Evolutionary conservation across 2,888 invertebrate genomes (phyloP).

Genomic region (Rotaria macrura): DNA sequence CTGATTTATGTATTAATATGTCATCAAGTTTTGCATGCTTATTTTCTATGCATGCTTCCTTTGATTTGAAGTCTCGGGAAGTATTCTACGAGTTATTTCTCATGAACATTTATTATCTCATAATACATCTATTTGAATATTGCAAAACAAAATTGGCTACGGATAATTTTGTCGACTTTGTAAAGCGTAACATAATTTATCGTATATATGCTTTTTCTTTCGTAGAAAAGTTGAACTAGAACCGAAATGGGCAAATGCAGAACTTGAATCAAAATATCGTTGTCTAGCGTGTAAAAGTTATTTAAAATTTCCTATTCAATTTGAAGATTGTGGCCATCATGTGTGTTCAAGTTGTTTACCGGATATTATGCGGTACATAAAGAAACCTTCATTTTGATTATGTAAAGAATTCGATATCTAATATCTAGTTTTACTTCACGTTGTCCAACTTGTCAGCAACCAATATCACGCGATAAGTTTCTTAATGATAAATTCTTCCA

Average conservation of each 20-base stretch:
- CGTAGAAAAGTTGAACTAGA: not conserved
- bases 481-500: slow-evolving; percentile 41
- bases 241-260: slow-evolving; percentile 28
- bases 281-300: slow-evolving; percentile 41
- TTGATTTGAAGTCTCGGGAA: too few species aligned
- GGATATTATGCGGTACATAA: slow-evolving; percentile 39
- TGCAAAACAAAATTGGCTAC: too few species aligned
- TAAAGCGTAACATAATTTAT: too few species aligned
- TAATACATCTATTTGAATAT: too few species aligned
- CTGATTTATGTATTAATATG: too few species aligned
- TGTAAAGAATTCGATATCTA: too few species aligned
- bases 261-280: slow-evolving; percentile 39
- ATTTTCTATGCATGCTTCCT: too few species aligned
- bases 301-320: slow-evolving; percentile 42
- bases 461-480: slow-evolving; percentile 37
- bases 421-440: slow-evolving; percentile 37
- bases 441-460: slow-evolving; percentile 39
- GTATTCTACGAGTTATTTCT: too few species aligned
- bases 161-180: too few species aligned
- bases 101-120: too few species aligned
- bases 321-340: slow-evolving; percentile 42
- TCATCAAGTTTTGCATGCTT: too few species aligned
- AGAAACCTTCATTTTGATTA: slow-evolving; percentile 30
- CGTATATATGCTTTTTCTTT: too few species aligned
- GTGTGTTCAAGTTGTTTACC: slow-evolving; percentile 43